phyloP scores from a whole-genome alignment of 2,888 invertebrate genomes.

The Nemotelus pantherinus region DNA sequence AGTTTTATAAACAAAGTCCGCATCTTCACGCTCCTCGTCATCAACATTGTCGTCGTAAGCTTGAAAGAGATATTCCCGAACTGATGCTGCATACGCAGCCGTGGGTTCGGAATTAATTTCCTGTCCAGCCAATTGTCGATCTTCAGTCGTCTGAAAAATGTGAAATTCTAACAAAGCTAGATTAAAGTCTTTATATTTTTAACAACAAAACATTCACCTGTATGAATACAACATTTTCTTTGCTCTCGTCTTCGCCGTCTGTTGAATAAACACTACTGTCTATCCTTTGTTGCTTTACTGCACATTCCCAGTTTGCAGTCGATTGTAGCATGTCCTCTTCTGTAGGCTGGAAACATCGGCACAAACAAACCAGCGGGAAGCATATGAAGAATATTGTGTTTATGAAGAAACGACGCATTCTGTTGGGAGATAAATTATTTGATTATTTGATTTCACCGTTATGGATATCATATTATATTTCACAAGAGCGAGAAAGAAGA shows the following conservation, averaged over 20 bases:
- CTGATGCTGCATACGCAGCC: conserved; percentile 14
- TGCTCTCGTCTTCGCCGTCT: conserved; percentile 46
- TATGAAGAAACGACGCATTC: conserved; percentile 55
- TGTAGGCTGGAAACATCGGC: conserved; percentile 56
- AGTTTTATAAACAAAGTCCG: conserved; percentile 53
- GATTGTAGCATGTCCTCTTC: conserved; percentile 54
- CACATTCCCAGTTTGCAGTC: conserved; percentile 54
- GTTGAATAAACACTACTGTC: conserved; percentile 44
- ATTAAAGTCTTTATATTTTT: no score
- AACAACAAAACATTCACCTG: not conserved
- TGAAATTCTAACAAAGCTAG: no score
- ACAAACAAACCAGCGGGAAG: conserved; percentile 56
- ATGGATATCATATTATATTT: no score
- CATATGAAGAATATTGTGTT: conserved; percentile 56
- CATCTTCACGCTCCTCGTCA: conserved; percentile 53
- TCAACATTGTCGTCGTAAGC: conserved; percentile 38
- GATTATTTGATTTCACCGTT: no score
- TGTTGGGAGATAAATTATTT: not conserved
- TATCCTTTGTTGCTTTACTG: conserved; percentile 48
- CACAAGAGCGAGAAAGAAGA: no score
- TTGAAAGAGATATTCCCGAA: conserved; percentile 39
- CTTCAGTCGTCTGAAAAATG: no score
- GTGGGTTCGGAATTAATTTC: not conserved
- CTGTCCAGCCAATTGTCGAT: no score
- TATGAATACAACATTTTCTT: not conserved